Percentiles rank a stretch among this genome's conserved stretches.
Conservation (phyloP, 2,113 vertebrate genomes). For the Irena cyanogastra region DNA sequence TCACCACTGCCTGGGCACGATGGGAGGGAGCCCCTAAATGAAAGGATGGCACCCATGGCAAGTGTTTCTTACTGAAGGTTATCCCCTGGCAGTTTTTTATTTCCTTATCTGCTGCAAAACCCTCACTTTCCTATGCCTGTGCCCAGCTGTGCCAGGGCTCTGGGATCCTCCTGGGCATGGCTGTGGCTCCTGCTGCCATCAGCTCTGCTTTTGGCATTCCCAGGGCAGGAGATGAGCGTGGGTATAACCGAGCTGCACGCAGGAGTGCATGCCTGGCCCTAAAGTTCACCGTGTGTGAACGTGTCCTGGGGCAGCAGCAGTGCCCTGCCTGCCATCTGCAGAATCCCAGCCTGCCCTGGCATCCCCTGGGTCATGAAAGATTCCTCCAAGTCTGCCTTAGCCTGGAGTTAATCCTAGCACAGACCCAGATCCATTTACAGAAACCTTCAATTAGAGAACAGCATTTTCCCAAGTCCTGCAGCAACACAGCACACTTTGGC, state of each 20-base stretch:
- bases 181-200: neutral
- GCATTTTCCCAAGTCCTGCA: neutral
- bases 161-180: neutral
- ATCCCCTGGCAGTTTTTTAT: neutral
- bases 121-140: neutral
- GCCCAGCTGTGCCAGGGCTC: neutral
- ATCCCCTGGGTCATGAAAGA: neutral
- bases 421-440: neutral
- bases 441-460: neutral
- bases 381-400: neutral
- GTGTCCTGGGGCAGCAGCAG: neutral
- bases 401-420: neutral
- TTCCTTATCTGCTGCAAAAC: neutral
- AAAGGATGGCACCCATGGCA: neutral
- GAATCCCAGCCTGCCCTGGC: neutral
- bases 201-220: neutral
- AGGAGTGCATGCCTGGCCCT: fast-evolving
- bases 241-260: fast-evolving
- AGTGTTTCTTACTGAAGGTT: neutral
- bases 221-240: fast-evolving
- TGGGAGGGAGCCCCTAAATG: neutral
- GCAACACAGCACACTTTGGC: neutral
- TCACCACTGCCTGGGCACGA: neutral
- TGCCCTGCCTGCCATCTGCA: neutral
- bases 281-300: fast-evolving